phyloP scores from a whole-genome alignment of 2,113 vertebrate species.

The Eleginops maclovinus region DNA sequence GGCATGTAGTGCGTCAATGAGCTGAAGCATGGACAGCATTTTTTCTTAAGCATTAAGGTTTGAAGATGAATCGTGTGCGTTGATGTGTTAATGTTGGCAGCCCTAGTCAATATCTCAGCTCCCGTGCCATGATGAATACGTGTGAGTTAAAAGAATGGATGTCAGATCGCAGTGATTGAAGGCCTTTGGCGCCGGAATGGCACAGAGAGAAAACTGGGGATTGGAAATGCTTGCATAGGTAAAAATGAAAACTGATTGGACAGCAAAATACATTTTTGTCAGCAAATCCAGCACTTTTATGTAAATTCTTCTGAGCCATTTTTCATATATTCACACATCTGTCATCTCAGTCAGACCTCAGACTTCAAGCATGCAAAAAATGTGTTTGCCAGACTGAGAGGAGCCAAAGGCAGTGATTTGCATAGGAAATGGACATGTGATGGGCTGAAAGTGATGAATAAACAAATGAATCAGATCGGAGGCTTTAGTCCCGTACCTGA shows the following conservation, averaged over 20 bases:
- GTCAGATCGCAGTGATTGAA: conserved; percentile 62
- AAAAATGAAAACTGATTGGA: conserved; percentile 71
- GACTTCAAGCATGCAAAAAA: conserved; percentile 60
- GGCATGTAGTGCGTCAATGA: too few species aligned
- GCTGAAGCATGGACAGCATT: too few species aligned
- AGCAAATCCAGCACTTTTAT: conserved; percentile 73
- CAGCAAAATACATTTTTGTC: conserved; percentile 61
- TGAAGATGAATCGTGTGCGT: too few species aligned
- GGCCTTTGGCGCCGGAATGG: conserved; percentile 37
- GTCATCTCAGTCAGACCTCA: conserved; percentile 67
- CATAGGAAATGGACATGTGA: conserved; percentile 57
- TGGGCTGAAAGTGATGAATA: conserved; percentile 62
- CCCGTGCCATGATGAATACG: conserved; percentile 50
- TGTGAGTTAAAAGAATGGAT: conserved; percentile 52
- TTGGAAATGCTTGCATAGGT: conserved; percentile 67
- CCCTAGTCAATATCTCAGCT: conserved; percentile 5
- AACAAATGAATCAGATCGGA: conserved; percentile 52
- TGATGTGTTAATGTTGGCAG: too few species aligned
- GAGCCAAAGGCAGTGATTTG: conserved; percentile 59
- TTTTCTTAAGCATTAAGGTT: too few species aligned
- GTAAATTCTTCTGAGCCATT: conserved; percentile 71
- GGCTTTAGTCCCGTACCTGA: conserved; percentile 17
- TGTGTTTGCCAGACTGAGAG: conserved; percentile 41
- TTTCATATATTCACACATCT: conserved; percentile 73
- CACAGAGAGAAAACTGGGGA: conserved; percentile 49